Evolutionary conservation across 2,113 vertebrate genomes (phyloP), one percentile per base, ranked within the genome.

Genomic region (Eidolon helvum): DNA sequence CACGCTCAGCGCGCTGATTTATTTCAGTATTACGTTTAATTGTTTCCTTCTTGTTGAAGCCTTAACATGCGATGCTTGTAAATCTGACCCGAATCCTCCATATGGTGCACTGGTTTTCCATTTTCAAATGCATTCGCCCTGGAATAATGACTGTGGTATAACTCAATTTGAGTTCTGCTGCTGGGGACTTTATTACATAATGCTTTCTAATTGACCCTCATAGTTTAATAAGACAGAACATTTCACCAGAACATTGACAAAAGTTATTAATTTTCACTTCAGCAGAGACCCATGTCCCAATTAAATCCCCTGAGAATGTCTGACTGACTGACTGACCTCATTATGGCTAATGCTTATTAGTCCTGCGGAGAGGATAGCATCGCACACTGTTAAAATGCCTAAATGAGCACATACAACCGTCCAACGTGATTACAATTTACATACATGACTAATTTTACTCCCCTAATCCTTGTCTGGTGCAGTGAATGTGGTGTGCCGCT

Each of bases 181-280:
- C 99, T 99, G 99, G 99, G 98, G 98, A 99, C 99, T 98, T 99
- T 99, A 99, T 99, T 99, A 99, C 99, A 99, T 99, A 99, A 99
- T 99, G 99, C 99, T 98, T 99, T 99, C 99, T 99, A 99, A 99
- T 99, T 99, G 99, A 99, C 99, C 99, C 99, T 99, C 98, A 98
- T 99, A 99, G 99, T 99, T 99, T 99, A 99, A 99, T 99, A 99
- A 99, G 99, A 99, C 99, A 99, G 99, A 99, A 99, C 98, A 99
- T 99, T 99, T 99, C 99, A 90, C 99, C 99, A 99, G 99, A 99
- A 99, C 99, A 99, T 99, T 99, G 99, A 99, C 99, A 99, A 99
- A 99, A 99, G 99, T 99, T 99, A 99, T 99, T 99, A 99, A 99
- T 99, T 99, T 99, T 99, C 99, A 99, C 99, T 99, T 99, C 99